phyloP scores from a whole-genome alignment of 1,140 invertebrate species.

The Apis mellifera region Amel_HAv3.1 CM009946.2:6479001-6479500 shows the following conservation, averaged over 20 bases:
- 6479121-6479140: too few species aligned
- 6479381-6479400: slow-evolving; percentile 7
- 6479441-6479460: background rate
- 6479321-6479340: slow-evolving; percentile 7
- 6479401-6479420: slow-evolving; percentile 2
- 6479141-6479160: too few species aligned
- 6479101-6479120: too few species aligned
- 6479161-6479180: background rate
- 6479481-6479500: background rate
- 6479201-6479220: background rate
- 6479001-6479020: too few species aligned
- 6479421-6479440: background rate
- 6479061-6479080: too few species aligned
- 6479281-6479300: slow-evolving; percentile 10
- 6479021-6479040: too few species aligned
- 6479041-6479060: too few species aligned
- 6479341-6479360: background rate
- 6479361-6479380: slow-evolving; percentile 21
- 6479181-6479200: background rate
- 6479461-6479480: slow-evolving; percentile 6
- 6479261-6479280: background rate
- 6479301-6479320: slow-evolving; percentile 19
- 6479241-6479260: slow-evolving; percentile 1
- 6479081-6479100: too few species aligned
- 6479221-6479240: slow-evolving; percentile 12